Conservation (phyloP, 64 coral and sea anemone species). For the Cladopsammia gracilis region DNA sequence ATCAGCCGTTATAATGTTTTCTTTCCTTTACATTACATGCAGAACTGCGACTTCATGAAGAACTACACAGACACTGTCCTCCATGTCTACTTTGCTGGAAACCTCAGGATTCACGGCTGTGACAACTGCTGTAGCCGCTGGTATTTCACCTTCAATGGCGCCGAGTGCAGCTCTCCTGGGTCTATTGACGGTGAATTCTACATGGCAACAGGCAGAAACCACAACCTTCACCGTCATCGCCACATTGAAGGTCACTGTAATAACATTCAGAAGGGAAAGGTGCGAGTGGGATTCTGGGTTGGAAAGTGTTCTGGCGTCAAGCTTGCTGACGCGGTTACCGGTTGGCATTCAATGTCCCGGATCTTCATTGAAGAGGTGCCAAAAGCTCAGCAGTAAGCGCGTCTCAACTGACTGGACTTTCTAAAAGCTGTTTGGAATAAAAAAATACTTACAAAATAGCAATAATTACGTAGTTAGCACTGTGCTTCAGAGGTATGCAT, state of each 20-base stretch:
- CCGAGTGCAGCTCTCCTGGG: not conserved
- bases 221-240: not conserved
- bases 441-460: too few species aligned
- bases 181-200: conserved; percentile 1
- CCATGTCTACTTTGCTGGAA: conserved; percentile 39
- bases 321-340: not conserved
- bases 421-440: too few species aligned
- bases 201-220: not conserved
- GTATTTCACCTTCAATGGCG: not conserved
- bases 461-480: too few species aligned
- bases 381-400: too few species aligned
- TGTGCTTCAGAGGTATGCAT: too few species aligned
- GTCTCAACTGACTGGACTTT: too few species aligned
- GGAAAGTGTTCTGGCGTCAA: not conserved
- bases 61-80: conserved; percentile 10
- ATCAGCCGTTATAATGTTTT: too few species aligned
- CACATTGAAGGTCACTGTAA: conserved; percentile 52
- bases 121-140: not conserved
- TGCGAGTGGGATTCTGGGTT: not conserved
- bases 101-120: conserved; percentile 13
- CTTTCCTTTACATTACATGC: too few species aligned
- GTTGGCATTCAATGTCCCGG: not conserved
- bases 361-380: too few species aligned
- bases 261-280: not conserved
- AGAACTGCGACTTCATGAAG: conserved; percentile 35